Evolutionary conservation across 2,797 vertebrate genomes (phyloP), one percentile per base, ranked within the genome.

Genomic region (Phoebastria nigripes): DNA sequence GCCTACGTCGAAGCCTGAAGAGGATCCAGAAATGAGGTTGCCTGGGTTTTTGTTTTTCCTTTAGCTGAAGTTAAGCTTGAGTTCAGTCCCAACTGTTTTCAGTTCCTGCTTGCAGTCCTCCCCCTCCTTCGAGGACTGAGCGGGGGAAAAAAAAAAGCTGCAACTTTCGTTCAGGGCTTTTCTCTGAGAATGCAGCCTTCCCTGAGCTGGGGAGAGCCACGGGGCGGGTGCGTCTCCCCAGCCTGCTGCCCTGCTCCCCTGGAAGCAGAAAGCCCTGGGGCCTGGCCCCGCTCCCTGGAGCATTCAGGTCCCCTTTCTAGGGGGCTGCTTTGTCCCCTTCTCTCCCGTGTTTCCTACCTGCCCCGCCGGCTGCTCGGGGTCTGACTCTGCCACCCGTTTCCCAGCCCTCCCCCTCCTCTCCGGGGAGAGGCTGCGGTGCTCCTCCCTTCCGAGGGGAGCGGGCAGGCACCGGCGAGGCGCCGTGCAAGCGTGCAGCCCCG

Each of bases 201-300:
- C 18, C 29, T 8, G 47, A 29, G 49, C 35, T 11, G 41, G 14
- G 35, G 25, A 25, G 69, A 70, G 11, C 21, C 16, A 2, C 0
- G 9, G 12, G 10, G 13, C 3, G 7, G 21, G 5, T 12, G 16
- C 1, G 3, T 10, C 5, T 12, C 3, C 33, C 16, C 47, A 2
- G 29, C 26, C 6, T 9, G 11, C 58, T 35, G n/a, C 47, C 24
- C 55, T 3, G 3, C 69, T 37, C 39, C 2, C n/a, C 39, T 7
- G 59, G 46, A 10, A 54, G 33, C 54, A 19, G 37, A 12, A 49
- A 42, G 39, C 41, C 69, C 26, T 5, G 54, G 49, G 25, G 10
- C 2, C 33, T 21, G 41, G 46, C 46, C 21, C 46, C 7, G 46
- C 21, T 47, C 21, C 46, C 46, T 24, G 46, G 11, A 47, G 21